These are phyloP conservation scores for Carlito syrichta DNA, from an alignment of 2,113 vertebrate genomes.

Conservation along the genomic window DNA sequence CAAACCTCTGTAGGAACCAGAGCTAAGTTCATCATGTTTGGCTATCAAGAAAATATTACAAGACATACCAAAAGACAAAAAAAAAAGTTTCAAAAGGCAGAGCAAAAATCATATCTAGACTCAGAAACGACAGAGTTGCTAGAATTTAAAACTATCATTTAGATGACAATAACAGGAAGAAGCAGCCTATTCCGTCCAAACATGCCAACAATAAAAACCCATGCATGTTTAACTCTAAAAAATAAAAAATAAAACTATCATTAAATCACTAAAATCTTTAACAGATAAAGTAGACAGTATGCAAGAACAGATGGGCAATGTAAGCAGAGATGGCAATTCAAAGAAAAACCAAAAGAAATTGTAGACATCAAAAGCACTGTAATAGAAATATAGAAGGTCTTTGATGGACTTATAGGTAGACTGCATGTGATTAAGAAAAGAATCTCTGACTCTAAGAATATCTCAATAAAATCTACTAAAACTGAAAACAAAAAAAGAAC, in stretches of 20 bases:
- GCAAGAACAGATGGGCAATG: no score
- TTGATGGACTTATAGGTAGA: background rate
- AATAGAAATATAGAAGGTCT: background rate
- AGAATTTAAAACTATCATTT: no score
- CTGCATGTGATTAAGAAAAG: background rate
- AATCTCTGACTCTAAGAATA: background rate
- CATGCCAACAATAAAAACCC: no score
- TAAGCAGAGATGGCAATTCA: background rate
- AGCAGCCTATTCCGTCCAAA: no score
- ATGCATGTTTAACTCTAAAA: no score
- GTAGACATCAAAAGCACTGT: background rate
- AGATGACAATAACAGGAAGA: no score
- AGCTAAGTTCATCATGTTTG: background rate
- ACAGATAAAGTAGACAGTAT: no score
- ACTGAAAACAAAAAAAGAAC: background rate
- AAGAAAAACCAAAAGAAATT: background rate
- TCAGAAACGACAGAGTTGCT: background rate
- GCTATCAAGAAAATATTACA: background rate
- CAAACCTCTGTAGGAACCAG: background rate
- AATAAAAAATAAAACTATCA: no score
- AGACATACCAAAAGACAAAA: background rate
- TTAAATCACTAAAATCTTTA: no score
- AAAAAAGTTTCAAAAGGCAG: background rate
- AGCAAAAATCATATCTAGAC: background rate
- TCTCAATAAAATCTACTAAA: background rate